These are phyloP conservation scores for Zosterops lateralis DNA, from an alignment of 2,113 vertebrate genomes.

Conservation along the genomic window DNA sequence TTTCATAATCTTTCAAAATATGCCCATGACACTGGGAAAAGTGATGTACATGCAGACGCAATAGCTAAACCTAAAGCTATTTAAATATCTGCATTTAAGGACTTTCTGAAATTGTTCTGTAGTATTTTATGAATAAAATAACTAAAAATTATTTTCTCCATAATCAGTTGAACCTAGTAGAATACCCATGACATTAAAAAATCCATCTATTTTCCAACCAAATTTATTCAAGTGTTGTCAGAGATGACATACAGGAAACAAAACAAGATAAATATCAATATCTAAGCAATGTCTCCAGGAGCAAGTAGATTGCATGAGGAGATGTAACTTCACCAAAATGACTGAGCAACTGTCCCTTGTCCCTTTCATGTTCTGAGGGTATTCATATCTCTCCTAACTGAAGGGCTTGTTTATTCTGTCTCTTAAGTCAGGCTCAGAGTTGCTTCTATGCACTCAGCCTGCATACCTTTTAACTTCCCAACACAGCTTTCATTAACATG, in stretches of 20 bases:
- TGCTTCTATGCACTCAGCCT: not conserved
- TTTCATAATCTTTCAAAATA: not conserved
- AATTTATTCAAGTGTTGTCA: slow-evolving; percentile 60
- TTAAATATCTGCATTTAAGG: not conserved
- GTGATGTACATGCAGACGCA: not conserved
- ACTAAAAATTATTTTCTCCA: not conserved
- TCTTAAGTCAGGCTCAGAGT: not conserved
- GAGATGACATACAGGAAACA: slow-evolving; percentile 52
- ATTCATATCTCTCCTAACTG: not conserved
- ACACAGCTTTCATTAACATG: not conserved
- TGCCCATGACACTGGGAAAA: not conserved
- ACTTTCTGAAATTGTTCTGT: not conserved
- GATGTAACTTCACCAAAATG: not conserved
- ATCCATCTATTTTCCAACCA: slow-evolving; percentile 12
- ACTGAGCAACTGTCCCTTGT: not conserved
- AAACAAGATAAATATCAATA: slow-evolving; percentile 14
- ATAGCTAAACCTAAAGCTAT: not conserved
- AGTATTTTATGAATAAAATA: not conserved
- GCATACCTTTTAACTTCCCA: not conserved
- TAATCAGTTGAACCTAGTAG: not conserved
- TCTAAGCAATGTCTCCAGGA: not conserved
- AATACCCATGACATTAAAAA: slow-evolving; percentile 10
- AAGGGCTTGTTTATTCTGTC: not conserved
- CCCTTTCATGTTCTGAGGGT: not conserved
- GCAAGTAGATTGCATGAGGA: not conserved